Evolutionary conservation across 1,140 invertebrate genomes (phyloP).

Genomic region (Phthorimaea operculella): DNA sequence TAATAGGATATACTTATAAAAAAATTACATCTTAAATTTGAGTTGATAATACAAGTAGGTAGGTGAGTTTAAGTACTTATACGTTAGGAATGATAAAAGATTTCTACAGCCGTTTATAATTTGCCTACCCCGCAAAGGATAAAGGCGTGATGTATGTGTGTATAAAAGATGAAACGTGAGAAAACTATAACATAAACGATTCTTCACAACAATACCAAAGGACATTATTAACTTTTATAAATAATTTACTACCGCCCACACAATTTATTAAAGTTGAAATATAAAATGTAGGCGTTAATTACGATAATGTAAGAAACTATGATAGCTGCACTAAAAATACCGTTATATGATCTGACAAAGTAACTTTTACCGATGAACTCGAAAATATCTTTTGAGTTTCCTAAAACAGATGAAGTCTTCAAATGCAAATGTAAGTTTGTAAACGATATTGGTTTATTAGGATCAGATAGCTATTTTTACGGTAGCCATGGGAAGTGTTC

Average conservation of each 20-base stretch:
- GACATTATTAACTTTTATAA: too few species aligned
- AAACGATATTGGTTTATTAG: constrained; percentile 25
- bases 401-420: neutral
- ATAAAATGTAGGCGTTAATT: constrained; percentile 33
- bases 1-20: too few species aligned
- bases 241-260: neutral
- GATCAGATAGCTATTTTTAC: constrained; percentile 23
- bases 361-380: neutral
- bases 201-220: too few species aligned
- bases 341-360: constrained; percentile 15
- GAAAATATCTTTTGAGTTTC: neutral
- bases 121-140: too few species aligned
- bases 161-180: too few species aligned
- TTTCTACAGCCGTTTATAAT: too few species aligned
- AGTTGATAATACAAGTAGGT: too few species aligned
- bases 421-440: neutral
- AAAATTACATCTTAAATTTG: too few species aligned
- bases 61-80: too few species aligned
- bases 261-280: neutral
- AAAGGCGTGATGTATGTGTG: too few species aligned
- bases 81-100: too few species aligned
- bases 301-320: constrained; percentile 21
- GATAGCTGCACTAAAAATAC: constrained; percentile 29
- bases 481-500: constrained; percentile 18
- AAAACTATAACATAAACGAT: too few species aligned